phyloP scores from a whole-genome alignment of 2,888 invertebrate genomes.

The Gastracanthus pulcherrimus region DNA sequence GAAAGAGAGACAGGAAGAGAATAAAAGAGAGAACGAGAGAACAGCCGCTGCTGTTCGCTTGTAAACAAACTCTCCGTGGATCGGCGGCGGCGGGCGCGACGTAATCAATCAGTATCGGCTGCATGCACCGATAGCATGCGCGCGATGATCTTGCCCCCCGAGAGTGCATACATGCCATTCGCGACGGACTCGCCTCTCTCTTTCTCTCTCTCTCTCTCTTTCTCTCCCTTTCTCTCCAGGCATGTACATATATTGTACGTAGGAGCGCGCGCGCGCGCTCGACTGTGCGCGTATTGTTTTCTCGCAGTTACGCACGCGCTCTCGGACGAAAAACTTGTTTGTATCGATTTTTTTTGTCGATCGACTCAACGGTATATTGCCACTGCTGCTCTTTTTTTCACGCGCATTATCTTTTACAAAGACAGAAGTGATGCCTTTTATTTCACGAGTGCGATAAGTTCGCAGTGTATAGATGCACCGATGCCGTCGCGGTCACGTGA shows the following conservation, averaged over 20 bases:
- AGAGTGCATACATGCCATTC: neutral
- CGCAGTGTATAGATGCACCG: too few species aligned
- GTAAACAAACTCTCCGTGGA: conserved; percentile 43
- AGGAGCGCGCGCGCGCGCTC: too few species aligned
- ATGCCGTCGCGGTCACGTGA: too few species aligned
- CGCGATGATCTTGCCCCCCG: conserved; percentile 38
- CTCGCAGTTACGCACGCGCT: neutral
- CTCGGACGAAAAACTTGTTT: conserved; percentile 49
- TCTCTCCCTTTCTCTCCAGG: too few species aligned
- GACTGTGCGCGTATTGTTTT: too few species aligned
- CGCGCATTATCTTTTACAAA: conserved; percentile 20
- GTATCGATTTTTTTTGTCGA: conserved; percentile 29
- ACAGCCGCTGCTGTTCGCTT: conserved; percentile 2
- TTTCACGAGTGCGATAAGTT: neutral
- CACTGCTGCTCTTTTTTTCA: neutral
- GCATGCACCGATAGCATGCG: conserved; percentile 34
- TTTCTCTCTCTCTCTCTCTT: neutral
- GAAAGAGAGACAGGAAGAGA: neutral
- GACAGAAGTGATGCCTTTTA: conserved; percentile 12
- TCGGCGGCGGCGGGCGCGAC: neutral
- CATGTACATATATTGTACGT: too few species aligned
- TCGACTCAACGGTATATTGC: too few species aligned
- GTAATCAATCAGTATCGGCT: conserved; percentile 50
- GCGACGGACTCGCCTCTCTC: neutral
- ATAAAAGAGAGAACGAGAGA: neutral